phyloP scores from a whole-genome alignment of 1,140 invertebrate species.

The Apocrypta bakeri region DNA sequence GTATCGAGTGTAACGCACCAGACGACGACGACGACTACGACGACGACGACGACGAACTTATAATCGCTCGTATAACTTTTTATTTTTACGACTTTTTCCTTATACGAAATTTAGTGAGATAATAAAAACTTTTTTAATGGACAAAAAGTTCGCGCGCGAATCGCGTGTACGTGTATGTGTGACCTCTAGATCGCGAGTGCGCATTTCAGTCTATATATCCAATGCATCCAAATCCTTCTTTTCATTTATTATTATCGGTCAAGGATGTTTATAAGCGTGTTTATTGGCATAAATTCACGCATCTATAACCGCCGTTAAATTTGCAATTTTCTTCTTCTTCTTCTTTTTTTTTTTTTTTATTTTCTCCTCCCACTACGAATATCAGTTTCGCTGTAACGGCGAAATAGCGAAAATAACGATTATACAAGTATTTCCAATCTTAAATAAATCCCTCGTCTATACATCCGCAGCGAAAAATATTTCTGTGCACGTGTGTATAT shows the following conservation, averaged over 20 bases:
- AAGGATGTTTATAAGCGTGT: neutral
- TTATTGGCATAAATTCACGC: neutral
- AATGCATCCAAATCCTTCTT: too few relatives aligned
- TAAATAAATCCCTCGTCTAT: constrained; percentile 7
- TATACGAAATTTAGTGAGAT: neutral
- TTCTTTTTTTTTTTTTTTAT: too few relatives aligned
- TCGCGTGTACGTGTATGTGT: neutral
- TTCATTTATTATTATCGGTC: too few relatives aligned
- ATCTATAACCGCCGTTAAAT: neutral
- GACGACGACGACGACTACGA: neutral
- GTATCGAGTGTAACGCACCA: neutral
- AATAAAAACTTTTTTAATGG: neutral
- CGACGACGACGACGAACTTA: neutral
- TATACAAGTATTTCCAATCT: too few relatives aligned
- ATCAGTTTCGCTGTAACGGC: too few relatives aligned
- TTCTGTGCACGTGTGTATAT: too few relatives aligned
- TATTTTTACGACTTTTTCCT: constrained; percentile 2
- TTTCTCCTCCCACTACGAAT: too few relatives aligned
- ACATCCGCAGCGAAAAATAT: neutral
- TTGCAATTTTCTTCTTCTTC: too few relatives aligned
- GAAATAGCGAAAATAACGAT: too few relatives aligned
- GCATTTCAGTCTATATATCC: too few relatives aligned
- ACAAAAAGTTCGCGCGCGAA: neutral
- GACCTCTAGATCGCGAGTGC: too few relatives aligned
- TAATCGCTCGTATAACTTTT: neutral